Evolutionary conservation across 2,888 invertebrate species (phyloP).

Genomic region (Rapana venosa): DNA sequence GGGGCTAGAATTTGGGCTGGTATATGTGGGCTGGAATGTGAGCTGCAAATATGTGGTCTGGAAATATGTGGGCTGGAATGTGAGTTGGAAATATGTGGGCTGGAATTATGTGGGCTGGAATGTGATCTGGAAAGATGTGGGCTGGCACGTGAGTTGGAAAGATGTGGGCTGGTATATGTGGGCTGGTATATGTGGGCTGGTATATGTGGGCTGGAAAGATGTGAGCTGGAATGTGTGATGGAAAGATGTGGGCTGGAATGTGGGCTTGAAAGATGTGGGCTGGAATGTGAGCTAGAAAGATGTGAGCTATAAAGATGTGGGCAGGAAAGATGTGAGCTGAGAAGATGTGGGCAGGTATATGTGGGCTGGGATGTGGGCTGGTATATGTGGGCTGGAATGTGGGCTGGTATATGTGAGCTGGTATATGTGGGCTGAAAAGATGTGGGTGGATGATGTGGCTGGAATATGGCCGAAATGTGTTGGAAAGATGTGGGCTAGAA

Average conservation of each 20-base stretch:
- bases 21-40: background rate
- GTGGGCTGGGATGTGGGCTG: background rate
- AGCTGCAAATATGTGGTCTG: background rate
- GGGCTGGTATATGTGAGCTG: background rate
- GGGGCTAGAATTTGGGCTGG: background rate
- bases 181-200: background rate
- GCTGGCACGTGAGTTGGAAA: background rate
- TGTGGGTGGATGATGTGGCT: background rate
- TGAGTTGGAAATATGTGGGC: too few relatives aligned
- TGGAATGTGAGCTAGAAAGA: too few relatives aligned
- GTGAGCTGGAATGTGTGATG: too few relatives aligned
- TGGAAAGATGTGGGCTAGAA: too few relatives aligned
- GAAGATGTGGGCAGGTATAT: background rate
- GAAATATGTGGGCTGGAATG: background rate
- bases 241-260: too few relatives aligned
- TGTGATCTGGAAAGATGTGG: too few relatives aligned
- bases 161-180: background rate
- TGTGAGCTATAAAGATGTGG: too few relatives aligned
- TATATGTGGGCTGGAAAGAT: background rate
- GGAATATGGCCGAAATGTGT: too few relatives aligned
- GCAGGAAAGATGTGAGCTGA: background rate
- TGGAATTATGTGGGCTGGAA: too few relatives aligned
- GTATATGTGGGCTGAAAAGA: background rate
- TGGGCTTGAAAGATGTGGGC: background rate
- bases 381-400: too few relatives aligned